Conservation (phyloP, 1,140 invertebrate species). For the Drosophila chauvacae region DNA sequence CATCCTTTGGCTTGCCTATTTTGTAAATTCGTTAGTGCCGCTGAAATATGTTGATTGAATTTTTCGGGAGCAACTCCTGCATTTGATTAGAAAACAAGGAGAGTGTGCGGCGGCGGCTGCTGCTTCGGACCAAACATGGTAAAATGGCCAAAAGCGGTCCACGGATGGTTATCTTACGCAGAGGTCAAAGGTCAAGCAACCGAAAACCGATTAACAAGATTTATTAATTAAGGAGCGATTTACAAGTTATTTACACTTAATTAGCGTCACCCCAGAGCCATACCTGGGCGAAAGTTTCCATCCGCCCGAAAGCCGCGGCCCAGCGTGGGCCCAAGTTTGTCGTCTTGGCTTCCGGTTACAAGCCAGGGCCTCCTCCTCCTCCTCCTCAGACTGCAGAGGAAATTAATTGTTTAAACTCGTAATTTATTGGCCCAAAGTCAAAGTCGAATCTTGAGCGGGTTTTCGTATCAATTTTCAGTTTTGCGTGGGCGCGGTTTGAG, state of each 20-base stretch:
- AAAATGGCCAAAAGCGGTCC: constrained; percentile 40
- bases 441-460: constrained; percentile 32
- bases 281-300: constrained; percentile 57
- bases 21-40: constrained; percentile 84
- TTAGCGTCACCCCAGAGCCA: constrained; percentile 63
- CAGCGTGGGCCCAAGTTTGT: constrained; percentile 51
- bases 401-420: constrained; percentile 77
- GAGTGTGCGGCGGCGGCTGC: constrained; percentile 27
- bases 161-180: constrained; percentile 60
- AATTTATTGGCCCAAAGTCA: constrained; percentile 70
- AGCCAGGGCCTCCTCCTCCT: neutral
- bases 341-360: constrained; percentile 49
- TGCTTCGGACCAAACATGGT: constrained; percentile 23
- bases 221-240: constrained; percentile 73
- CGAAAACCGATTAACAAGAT: constrained; percentile 62
- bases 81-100: constrained; percentile 76
- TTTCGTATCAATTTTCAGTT: constrained; percentile 33
- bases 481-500: constrained; percentile 40
- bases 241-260: constrained; percentile 82
- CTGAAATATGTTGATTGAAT: constrained; percentile 84
- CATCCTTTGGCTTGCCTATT: constrained; percentile 84
- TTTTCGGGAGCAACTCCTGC: constrained; percentile 81
- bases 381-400: constrained; percentile 40
- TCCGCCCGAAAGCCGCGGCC: neutral
- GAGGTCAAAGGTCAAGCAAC: constrained; percentile 63